Conservation (phyloP, 2,113 vertebrate species). For the Myocastor coypus region DNA sequence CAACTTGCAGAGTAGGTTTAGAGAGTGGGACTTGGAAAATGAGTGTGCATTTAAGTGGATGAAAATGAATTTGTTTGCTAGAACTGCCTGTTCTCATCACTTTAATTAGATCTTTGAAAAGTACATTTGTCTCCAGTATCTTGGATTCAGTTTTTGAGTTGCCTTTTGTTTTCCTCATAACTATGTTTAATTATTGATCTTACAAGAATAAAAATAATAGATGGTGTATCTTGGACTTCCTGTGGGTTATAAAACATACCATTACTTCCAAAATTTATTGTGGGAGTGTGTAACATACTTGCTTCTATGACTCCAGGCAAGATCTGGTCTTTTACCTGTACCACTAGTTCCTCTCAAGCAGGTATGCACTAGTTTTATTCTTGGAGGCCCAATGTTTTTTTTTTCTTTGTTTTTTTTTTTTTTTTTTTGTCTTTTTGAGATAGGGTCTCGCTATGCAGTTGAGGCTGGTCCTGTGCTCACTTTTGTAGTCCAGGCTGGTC, state of each 20-base stretch:
- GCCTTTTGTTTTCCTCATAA: not conserved
- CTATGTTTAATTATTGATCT: conserved; percentile 27
- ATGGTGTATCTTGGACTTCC: too few species aligned
- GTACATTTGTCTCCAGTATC: not conserved
- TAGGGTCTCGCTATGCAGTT: too few species aligned
- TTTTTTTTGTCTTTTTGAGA: too few species aligned
- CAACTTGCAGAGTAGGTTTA: conserved; percentile 1
- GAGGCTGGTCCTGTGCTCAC: too few species aligned
- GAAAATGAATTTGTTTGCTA: conserved; percentile 35
- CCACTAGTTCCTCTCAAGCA: not conserved
- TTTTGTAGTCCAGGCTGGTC: too few species aligned
- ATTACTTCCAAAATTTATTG: conserved; percentile 46
- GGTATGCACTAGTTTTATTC: not conserved
- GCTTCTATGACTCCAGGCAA: not conserved
- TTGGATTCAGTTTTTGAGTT: conserved; percentile 44
- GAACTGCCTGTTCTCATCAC: conserved; percentile 25
- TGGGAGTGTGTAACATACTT: not conserved
- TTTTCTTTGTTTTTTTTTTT: too few species aligned
- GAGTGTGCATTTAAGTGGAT: not conserved
- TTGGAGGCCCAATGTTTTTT: not conserved
- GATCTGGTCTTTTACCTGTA: not conserved
- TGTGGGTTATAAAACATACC: not conserved
- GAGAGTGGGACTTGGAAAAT: conserved; percentile 18
- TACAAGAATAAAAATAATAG: conserved; percentile 52
- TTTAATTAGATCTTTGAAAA: conserved; percentile 56